Evolutionary conservation across 1,140 invertebrate genomes (phyloP), one percentile per base, ranked within the genome.

Genomic region (Wiebesia pumilae): DNA sequence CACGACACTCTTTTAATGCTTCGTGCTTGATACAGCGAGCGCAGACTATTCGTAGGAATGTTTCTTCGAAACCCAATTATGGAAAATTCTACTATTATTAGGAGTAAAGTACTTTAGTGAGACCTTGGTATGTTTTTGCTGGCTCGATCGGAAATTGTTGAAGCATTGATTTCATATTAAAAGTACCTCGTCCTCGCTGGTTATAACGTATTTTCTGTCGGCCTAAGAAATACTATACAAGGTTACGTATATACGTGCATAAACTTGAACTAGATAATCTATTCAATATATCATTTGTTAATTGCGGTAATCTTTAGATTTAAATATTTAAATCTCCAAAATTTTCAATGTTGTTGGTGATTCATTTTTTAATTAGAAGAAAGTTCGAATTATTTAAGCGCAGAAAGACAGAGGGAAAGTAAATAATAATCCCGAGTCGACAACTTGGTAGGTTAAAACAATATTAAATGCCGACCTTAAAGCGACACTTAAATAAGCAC

Each of bases 131-230:
- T 71, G 33, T 4, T 38, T 38, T 24, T 24, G 10, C 35, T 69
- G 19, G 30, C 35, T 38, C 69, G 69, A 71, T 71, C 69, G 69
- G 3, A 38, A 19, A 71, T 71, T 40, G 35, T 43, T n/a, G 10
- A n/a, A 43, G 71, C 71, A 43, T 75, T 43, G 71, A 75, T 75
- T 75, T 75, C 24, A 43, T n/a, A 75, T 43, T 75, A 43, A 43
- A 43, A 43, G 3, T n/a, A 21, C 24, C 7, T 6, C 71, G 27
- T 19, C n/a, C 38, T n/a, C 19, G 16, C 12, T 40, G 16, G 0
- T 24, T 71, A 38, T 21, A 19, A 0, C 3, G 7, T 71, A 71
- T 38, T 38, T n/a, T 43, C 7, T n/a, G 24, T 75, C 24, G 4
- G 69, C 4, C 12, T 9, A 7, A n/a, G 27, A 40, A 24, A 73